Evolutionary conservation across 2,888 invertebrate genomes (phyloP), one percentile per base, ranked within the genome.

Genomic region (Limnephilus rhombicus): DNA sequence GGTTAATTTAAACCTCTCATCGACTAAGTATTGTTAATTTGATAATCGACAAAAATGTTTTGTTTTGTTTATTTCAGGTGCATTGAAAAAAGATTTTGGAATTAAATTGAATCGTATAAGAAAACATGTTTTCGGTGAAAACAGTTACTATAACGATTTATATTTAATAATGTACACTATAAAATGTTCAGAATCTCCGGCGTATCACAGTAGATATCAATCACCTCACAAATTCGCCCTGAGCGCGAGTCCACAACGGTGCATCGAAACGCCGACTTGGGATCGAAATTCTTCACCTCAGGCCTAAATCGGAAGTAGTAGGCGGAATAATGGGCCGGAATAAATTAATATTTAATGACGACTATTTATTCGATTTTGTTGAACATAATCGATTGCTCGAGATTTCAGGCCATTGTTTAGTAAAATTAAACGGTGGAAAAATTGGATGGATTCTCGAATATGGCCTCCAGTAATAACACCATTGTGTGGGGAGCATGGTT

Each of bases 151-250:
- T 24, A 18, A 68, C 24, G 5, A 68, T 68, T 68, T 18, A 12
- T 49, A 13, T 49, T 49, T 49, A 49, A 49, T 49, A 49, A 49
- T 49, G 49, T 68, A 68, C 53, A 68, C 53, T 1, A 53, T 53
- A 68, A 68, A 68, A 5, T 18, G 53, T 68, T 68, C 18, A 68
- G 24, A 68, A 18, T 68, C 53, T 68, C 53, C 15, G 18, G 83
- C 34, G 83, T 83, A 83, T 31, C 83, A 31, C 83, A 31, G 37
- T 83, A 83, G 83, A 83, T 83, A 83, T 83, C 83, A 83, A 83
- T 83, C 83, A 34, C 37, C 18, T 83, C 18, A 37, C 83, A 34
- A 31, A 68, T 37, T 83, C 31, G 83, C 83, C 83, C 37, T 34
- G 83, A 83, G 83, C 83, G 37, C 37, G 18, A 29, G 37, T 83